Evolutionary conservation across 2,113 vertebrate species (phyloP).

Genomic region (Turnix velox): DNA sequence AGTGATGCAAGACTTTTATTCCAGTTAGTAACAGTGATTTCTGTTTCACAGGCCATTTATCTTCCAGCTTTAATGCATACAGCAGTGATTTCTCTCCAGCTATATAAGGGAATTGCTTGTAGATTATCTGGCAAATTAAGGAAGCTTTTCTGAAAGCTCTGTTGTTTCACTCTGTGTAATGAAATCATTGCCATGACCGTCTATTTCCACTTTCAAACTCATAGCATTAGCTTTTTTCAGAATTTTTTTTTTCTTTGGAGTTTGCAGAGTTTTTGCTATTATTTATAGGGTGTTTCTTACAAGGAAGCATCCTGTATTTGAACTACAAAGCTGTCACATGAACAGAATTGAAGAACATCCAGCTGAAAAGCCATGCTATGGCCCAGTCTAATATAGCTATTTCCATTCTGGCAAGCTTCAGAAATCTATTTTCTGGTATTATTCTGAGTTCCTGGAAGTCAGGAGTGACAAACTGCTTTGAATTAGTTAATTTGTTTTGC

Average conservation of each 20-base stretch:
- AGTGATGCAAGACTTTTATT: not conserved
- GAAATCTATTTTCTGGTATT: not conserved
- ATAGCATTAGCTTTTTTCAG: not conserved
- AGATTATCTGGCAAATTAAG: constrained; percentile 50
- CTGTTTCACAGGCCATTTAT: constrained; percentile 41
- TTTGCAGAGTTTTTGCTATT: not conserved
- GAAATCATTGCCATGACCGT: constrained; percentile 19
- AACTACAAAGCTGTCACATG: not conserved
- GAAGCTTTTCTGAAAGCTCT: constrained; percentile 33
- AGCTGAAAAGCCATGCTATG: not conserved
- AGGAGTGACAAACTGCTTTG: not conserved
- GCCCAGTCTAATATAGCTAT: not conserved
- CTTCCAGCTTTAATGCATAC: constrained; percentile 37
- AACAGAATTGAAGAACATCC: not conserved
- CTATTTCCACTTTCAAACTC: not conserved
- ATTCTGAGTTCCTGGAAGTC: not conserved
- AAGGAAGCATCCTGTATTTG: not conserved
- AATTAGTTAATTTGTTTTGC: not conserved
- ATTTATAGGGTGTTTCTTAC: not conserved
- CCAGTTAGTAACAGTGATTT: constrained; percentile 37
- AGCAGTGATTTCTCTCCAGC: constrained; percentile 23
- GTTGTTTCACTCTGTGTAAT: constrained; percentile 28
- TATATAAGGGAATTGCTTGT: constrained; percentile 52
- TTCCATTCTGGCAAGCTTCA: not conserved
- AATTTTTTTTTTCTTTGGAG: not conserved